These are phyloP conservation scores for Nymphalis urticae DNA, from an alignment of 2,888 invertebrate species.

Conservation along the genomic window DNA sequence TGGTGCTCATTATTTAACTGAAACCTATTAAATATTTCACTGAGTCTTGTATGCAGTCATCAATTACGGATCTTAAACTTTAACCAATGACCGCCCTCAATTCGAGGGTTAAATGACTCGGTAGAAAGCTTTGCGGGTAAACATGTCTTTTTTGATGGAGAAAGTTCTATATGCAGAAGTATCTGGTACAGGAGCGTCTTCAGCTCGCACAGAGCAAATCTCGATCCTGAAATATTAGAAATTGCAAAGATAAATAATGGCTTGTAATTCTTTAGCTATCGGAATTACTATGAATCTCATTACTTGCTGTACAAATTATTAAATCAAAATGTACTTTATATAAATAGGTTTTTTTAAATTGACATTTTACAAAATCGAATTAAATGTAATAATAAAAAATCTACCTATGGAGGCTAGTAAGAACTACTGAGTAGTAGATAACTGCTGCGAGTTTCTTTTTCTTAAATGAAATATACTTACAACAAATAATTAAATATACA, in stretches of 20 bases:
- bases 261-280: too few relatives aligned
- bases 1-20: background rate
- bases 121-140: constrained; percentile 48
- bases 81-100: constrained; percentile 62
- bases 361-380: too few relatives aligned
- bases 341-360: too few relatives aligned
- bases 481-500: too few relatives aligned
- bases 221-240: constrained; percentile 49
- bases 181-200: constrained; percentile 65
- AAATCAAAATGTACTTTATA: too few relatives aligned
- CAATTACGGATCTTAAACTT: constrained; percentile 41
- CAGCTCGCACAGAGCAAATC: constrained; percentile 66
- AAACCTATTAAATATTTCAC: background rate
- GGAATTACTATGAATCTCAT: too few relatives aligned
- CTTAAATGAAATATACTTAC: too few relatives aligned
- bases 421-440: too few relatives aligned
- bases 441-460: too few relatives aligned
- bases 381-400: too few relatives aligned
- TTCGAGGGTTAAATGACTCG: constrained; percentile 48
- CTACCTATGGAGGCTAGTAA: too few relatives aligned
- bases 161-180: constrained; percentile 54
- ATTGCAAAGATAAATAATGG: background rate
- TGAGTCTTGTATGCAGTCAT: background rate
- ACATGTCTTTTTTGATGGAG: constrained; percentile 55
- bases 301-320: too few relatives aligned